Percentiles rank a stretch among this genome's conserved stretches.
Evolutionary conservation across 2,113 vertebrate genomes (phyloP).

Genomic region (Platysternon megacephalum): DNA sequence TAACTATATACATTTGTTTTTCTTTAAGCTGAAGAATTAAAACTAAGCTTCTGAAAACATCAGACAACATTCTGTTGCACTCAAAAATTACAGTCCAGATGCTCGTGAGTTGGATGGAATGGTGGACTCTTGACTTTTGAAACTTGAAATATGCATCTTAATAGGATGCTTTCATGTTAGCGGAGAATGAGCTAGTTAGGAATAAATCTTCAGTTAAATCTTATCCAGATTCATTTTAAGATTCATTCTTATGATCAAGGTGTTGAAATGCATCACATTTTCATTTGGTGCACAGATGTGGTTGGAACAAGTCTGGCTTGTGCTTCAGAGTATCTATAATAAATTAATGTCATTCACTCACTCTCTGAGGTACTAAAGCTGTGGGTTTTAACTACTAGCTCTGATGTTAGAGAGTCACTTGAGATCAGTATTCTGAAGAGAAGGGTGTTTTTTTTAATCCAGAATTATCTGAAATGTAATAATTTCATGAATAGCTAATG

Average conservation of each 20-base stretch:
- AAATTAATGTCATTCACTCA: constrained; percentile 43
- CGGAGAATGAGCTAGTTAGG: constrained; percentile 14
- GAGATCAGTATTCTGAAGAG: constrained; percentile 1
- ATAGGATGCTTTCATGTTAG: constrained; percentile 20
- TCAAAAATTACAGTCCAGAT: background rate
- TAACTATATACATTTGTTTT: background rate
- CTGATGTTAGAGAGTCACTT: constrained; percentile 1
- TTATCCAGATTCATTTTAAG: constrained; percentile 41
- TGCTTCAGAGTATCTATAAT: constrained; percentile 32
- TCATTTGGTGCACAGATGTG: constrained; percentile 76
- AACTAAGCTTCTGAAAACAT: background rate
- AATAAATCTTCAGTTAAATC: constrained; percentile 46
- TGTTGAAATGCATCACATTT: constrained; percentile 70
- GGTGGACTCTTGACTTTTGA: background rate
- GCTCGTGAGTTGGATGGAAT: background rate
- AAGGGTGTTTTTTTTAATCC: background rate
- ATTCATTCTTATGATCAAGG: constrained; percentile 47
- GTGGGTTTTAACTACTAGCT: constrained; percentile 11
- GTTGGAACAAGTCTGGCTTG: constrained; percentile 32
- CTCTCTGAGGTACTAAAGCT: background rate
- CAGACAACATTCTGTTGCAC: background rate
- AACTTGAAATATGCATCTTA: background rate
- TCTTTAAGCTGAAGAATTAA: background rate
- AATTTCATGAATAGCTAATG: background rate
- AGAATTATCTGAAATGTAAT: constrained; percentile 2